Evolutionary conservation across 2,888 invertebrate species (phyloP), one percentile per base, ranked within the genome.

Genomic region (Megastigmus dorsalis): DNA sequence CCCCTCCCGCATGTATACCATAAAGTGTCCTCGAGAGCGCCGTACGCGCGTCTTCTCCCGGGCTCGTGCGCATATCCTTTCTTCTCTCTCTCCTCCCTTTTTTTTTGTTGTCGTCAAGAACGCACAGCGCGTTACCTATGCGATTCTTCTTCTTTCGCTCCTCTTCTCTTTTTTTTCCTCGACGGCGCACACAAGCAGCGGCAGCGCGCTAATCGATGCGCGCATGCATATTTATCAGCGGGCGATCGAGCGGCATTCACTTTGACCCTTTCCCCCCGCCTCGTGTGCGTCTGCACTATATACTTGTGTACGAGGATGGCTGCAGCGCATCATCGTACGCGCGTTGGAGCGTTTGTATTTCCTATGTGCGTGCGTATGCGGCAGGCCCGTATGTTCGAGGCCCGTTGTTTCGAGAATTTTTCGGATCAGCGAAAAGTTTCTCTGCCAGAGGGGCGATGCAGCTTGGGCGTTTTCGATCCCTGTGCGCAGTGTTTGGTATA

Each of bases 181-280:
- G 41, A 0, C 23, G 43, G 20, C 18, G 33, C 45, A 2, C 33
- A 36, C 20, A 50, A 13, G 6, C 45, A n/a, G n/a, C n/a, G n/a
- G 9, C 38, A n/a, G 38, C 6, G 28, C 60, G 30, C 63, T 69
- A 69, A 74, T 69, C 74, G 69, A 69, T 63, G 68, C 68, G 18
- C 48, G 41, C 65, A 74, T 69, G 69, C 68, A 74, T 74, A 69
- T 65, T 74, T 74, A 74, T 74, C 74, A 33, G 52, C 45, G 36
- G 57, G 26, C 33, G 41, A 54, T 60, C 68, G 48, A 43, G 28
- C 60, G 20, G 57, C 55, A 7, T 59, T 59, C 60, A 48, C 50
- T 59, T 60, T 65, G 33, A 65, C 50, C 72, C 57, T 52, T 43
- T 52, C 15, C 41, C 1, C n/a, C n/a, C n/a, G n/a, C n/a, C n/a